phyloP scores from a whole-genome alignment of 2,888 invertebrate species.

The Perizoma flavofasciatum region DNA sequence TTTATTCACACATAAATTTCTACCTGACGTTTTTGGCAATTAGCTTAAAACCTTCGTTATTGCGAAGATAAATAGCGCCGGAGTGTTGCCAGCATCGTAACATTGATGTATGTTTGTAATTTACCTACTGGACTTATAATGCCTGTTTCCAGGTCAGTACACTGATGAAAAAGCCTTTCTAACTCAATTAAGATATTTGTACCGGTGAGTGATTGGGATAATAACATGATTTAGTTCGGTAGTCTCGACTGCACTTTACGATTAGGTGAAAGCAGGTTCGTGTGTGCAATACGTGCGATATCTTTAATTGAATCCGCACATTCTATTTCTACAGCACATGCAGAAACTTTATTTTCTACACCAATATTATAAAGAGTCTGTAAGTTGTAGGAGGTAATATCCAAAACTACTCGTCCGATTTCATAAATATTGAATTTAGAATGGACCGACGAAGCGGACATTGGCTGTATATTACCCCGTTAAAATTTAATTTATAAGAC shows the following conservation, averaged over 20 bases:
- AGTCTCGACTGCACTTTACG: constrained; percentile 40
- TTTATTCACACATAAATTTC: constrained; percentile 49
- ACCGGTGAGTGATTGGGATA: constrained; percentile 50
- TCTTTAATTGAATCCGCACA: constrained; percentile 35
- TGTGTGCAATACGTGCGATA: constrained; percentile 26
- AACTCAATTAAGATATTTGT: constrained; percentile 55
- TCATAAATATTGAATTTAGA: no score
- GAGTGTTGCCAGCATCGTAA: constrained; percentile 4
- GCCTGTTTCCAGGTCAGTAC: constrained; percentile 44
- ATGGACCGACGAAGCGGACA: no score
- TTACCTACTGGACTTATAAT: constrained; percentile 32
- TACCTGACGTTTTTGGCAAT: constrained; percentile 36
- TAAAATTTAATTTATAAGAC: no score
- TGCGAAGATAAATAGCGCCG: constrained; percentile 26
- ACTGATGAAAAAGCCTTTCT: constrained; percentile 39
- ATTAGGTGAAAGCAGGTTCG: constrained; percentile 52
- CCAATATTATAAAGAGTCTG: no score
- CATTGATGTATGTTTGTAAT: constrained; percentile 30
- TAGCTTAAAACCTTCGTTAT: constrained; percentile 46
- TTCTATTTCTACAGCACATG: constrained; percentile 20
- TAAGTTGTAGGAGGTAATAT: no score
- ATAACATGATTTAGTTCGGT: constrained; percentile 49
- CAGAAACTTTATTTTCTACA: background rate
- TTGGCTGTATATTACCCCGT: no score
- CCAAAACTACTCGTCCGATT: no score